Conservation (phyloP, 2,797 vertebrate species). For the Sandelia bainsii region DNA sequence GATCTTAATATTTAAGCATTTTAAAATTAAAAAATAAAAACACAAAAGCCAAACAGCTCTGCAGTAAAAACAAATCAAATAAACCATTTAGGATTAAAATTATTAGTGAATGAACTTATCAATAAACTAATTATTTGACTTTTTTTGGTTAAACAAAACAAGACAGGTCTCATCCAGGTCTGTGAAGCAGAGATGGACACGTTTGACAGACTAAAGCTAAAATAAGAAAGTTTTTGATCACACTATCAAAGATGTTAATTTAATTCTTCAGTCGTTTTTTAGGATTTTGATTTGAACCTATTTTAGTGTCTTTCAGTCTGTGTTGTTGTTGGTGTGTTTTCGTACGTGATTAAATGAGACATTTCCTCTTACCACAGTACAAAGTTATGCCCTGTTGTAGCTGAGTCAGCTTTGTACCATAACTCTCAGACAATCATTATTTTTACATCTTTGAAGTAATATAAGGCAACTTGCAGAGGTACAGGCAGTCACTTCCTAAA, state of each 20-base stretch:
- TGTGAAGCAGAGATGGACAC: not conserved
- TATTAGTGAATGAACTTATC: too few relatives aligned
- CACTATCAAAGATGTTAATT: not conserved
- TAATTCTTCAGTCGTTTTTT: not conserved
- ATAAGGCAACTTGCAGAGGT: conserved; percentile 12
- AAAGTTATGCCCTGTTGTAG: not conserved
- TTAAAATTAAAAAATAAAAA: too few relatives aligned
- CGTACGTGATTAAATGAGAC: not conserved
- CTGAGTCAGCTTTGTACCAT: not conserved
- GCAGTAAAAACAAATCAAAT: too few relatives aligned
- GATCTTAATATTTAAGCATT: too few relatives aligned
- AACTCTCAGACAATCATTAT: not conserved
- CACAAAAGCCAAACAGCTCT: too few relatives aligned
- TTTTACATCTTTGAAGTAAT: not conserved
- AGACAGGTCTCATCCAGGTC: not conserved
- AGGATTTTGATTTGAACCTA: not conserved
- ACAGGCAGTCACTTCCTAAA: not conserved
- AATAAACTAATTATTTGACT: not conserved
- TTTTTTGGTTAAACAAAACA: too few relatives aligned
- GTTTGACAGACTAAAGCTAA: too few relatives aligned
- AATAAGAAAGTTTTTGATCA: not conserved
- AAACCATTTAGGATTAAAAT: too few relatives aligned
- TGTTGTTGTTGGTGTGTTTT: not conserved
- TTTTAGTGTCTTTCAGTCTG: not conserved
- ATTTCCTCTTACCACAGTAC: not conserved